Conservation (phyloP, 2,888 invertebrate species). For the Euspilapteryx auroguttella region DNA sequence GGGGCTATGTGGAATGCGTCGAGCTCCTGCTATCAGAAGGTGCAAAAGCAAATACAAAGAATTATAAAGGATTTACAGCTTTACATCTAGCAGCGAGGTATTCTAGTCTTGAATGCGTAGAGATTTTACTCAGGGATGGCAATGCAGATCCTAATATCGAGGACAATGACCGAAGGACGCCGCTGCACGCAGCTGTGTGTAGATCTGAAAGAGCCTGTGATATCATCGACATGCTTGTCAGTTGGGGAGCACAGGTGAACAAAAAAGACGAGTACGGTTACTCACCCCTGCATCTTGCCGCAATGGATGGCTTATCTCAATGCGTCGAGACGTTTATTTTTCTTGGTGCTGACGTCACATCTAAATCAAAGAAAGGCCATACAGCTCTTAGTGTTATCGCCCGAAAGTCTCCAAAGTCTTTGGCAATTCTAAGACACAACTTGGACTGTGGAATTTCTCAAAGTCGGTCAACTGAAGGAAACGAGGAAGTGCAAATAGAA, state of each 20-base stretch:
- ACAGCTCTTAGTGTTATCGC: constrained; percentile 83
- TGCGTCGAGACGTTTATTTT: constrained; percentile 83
- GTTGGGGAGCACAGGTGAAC: constrained; percentile 81
- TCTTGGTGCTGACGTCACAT: constrained; percentile 84
- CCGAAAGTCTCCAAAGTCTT: constrained; percentile 81
- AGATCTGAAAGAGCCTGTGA: constrained; percentile 78
- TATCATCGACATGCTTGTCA: constrained; percentile 74
- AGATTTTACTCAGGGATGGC: constrained; percentile 72
- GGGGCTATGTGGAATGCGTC: constrained; percentile 81
- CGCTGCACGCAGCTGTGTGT: constrained; percentile 79
- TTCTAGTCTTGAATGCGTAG: constrained; percentile 80
- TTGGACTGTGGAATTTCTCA: constrained; percentile 77
- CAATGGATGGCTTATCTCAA: constrained; percentile 79
- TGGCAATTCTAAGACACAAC: constrained; percentile 77
- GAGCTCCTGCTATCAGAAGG: constrained; percentile 74
- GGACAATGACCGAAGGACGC: constrained; percentile 79
- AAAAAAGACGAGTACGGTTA: constrained; percentile 84
- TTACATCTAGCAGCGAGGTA: constrained; percentile 84
- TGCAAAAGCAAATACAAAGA: constrained; percentile 74
- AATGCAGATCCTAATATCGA: constrained; percentile 77
- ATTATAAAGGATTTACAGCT: constrained; percentile 80
- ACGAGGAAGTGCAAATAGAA: constrained; percentile 79
- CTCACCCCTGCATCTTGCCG: constrained; percentile 82
- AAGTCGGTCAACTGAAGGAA: constrained; percentile 72
- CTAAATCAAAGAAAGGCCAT: constrained; percentile 83